A percentile compares a stretch with the other conserved stretches of the same genome.
phyloP scores from a whole-genome alignment of 2,888 invertebrate species.

The Plebejus argus region DNA sequence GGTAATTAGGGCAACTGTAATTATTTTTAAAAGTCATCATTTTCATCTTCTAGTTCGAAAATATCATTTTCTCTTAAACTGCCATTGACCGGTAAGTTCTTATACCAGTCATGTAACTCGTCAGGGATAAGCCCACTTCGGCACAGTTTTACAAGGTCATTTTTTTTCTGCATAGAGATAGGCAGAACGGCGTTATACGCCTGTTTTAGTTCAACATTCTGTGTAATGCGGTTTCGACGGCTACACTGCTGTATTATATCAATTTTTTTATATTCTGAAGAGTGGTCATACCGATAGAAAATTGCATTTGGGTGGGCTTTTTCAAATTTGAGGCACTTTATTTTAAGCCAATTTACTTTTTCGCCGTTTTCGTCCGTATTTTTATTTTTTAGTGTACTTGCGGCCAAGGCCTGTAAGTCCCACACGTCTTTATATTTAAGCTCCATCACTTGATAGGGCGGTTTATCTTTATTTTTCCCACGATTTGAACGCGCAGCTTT shows the following conservation, averaged over 20 bases:
- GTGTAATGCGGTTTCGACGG: not conserved
- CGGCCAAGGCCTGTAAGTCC: not conserved
- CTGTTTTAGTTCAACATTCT: not conserved
- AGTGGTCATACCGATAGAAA: no score
- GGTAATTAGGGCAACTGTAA: no score
- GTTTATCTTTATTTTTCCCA: not conserved
- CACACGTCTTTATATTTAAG: not conserved
- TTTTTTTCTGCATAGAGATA: not conserved
- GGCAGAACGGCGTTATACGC: not conserved
- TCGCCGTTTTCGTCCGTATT: not conserved
- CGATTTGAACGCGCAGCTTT: conserved; percentile 1
- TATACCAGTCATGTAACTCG: no score
- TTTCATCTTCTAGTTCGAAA: conserved; percentile 1
- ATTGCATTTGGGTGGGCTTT: no score
- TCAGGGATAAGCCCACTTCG: no score
- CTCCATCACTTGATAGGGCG: no score
- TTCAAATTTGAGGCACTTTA: not conserved
- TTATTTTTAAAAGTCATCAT: no score
- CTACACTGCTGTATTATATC: not conserved
- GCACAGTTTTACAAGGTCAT: not conserved
- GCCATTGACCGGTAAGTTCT: no score
- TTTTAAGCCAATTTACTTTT: not conserved
- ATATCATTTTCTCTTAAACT: not conserved
- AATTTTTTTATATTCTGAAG: not conserved
- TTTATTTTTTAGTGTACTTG: not conserved